Evolutionary conservation across 2,113 vertebrate species (phyloP).

Genomic region (Pungitius pungitius): DNA sequence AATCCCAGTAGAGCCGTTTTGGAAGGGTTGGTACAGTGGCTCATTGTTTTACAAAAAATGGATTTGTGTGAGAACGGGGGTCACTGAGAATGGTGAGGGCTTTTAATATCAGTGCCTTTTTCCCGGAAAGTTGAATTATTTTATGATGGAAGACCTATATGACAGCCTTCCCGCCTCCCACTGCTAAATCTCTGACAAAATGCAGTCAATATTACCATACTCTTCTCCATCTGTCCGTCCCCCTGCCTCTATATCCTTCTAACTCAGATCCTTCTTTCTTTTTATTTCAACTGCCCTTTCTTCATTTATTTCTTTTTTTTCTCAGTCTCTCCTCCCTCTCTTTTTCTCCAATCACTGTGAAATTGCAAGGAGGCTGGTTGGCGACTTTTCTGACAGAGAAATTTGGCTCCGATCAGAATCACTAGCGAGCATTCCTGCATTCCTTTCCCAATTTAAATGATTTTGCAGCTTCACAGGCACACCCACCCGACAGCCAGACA

Average conservation of each 20-base stretch:
- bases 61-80: slow-evolving; percentile 14
- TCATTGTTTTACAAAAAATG: slow-evolving; percentile 20
- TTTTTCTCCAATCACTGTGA: slow-evolving; percentile 75
- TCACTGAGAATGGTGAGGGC: slow-evolving; percentile 32
- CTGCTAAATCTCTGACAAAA: slow-evolving; percentile 44
- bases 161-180: slow-evolving; percentile 14
- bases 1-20: not conserved
- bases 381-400: slow-evolving; percentile 69
- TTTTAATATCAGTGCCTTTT: slow-evolving; percentile 47
- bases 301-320: slow-evolving; percentile 33
- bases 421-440: slow-evolving; percentile 62
- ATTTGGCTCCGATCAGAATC: slow-evolving; percentile 71
- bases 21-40: not conserved
- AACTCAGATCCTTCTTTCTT: slow-evolving; percentile 37
- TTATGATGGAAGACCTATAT: slow-evolving; percentile 25
- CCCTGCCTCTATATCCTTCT: slow-evolving; percentile 22
- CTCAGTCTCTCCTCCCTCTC: slow-evolving; percentile 38
- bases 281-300: slow-evolving; percentile 30
- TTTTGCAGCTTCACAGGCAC: slow-evolving; percentile 66
- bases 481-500: slow-evolving; percentile 53
- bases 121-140: slow-evolving; percentile 41
- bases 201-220: slow-evolving; percentile 48
- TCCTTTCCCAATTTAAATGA: slow-evolving; percentile 69
- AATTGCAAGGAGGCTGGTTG: slow-evolving; percentile 69
- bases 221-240: slow-evolving; percentile 19